Evolutionary conservation across 2,113 vertebrate genomes (phyloP).

Genomic region (Crocuta crocuta): DNA sequence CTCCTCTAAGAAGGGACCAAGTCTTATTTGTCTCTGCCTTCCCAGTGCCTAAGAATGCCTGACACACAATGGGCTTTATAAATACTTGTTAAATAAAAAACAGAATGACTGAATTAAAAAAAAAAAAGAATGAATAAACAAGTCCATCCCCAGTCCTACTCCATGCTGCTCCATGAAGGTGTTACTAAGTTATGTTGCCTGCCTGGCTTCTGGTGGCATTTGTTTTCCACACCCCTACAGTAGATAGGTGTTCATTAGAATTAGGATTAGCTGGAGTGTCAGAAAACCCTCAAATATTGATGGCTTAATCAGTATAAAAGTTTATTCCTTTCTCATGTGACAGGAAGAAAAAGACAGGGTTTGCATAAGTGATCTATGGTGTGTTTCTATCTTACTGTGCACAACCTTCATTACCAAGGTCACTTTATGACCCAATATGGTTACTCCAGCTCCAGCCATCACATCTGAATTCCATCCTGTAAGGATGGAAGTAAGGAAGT

Average conservation of each 20-base stretch:
- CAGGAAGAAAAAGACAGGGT: not conserved
- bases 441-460: not conserved
- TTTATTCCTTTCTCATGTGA: constrained; percentile 1
- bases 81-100: constrained; percentile 41
- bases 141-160: not conserved
- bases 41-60: not conserved
- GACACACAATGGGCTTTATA: not conserved
- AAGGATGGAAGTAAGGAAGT: constrained; percentile 1
- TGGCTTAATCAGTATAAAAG: not conserved
- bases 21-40: not conserved
- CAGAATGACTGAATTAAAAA: not conserved
- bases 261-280: not conserved
- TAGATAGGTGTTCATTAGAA: constrained; percentile 49
- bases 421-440: not conserved
- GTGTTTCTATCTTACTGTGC: not conserved
- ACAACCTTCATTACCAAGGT: not conserved
- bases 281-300: not conserved
- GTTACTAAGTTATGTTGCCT: not conserved
- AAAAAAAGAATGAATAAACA: not conserved
- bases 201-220: not conserved
- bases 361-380: not conserved
- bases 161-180: not conserved
- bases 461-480: not conserved
- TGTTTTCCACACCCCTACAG: not conserved
- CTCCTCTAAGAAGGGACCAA: not conserved